Base-by-base conservation (phyloP, 2,113 vertebrate species). In the Rhegmatorhina hoffmannsi region DNA sequence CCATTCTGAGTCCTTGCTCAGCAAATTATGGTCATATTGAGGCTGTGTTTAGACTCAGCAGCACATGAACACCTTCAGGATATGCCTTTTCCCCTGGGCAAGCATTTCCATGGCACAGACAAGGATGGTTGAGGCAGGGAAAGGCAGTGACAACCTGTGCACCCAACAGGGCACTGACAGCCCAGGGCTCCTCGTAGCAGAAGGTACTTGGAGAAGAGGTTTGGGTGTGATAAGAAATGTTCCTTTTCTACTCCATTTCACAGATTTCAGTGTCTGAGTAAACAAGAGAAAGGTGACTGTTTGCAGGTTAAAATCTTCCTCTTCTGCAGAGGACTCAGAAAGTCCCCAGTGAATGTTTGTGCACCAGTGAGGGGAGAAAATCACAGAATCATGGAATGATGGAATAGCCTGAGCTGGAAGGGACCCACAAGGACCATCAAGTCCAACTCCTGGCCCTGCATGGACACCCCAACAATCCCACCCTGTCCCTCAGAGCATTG, bases 381-480 rank as follows among this genome's bases (percentile, higher is more conserved):
- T 20, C 20, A 38, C 13, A 70, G 29, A 70, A 29, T 29, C 3
- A 5, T 28, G 64, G 36, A 66, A 28, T 28, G 2, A 15, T 0
- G 3, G 44, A 67, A 29, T 29, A 0, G 68, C 28, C 62, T 29
- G 53, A 0, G 46, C 19, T n/a, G 1, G 26, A 1, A 38, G 38
- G 59, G 69, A 38, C 12, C 36, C 69, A 0, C 33, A 46, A 36
- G 69, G 43, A 20, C 19, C 26, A 7, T 0, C 3, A 34, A 44
- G 11, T 0, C 6, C 86, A 50, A 2, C 36, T 1, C 44, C 86
- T 1, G 3, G 3, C 36, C 86, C 68, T 81, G 77, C 77, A 0
- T 59, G 67, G 23, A 67, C 44, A 1, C 67, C 50, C 76, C 76
- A 73, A 23, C 33, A 82, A 1, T 11, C 77, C 77, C 69, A 52